Percentiles rank a stretch among this genome's conserved stretches.
phyloP scores from a whole-genome alignment of 2,888 invertebrate genomes.

The Leucania comma region DNA sequence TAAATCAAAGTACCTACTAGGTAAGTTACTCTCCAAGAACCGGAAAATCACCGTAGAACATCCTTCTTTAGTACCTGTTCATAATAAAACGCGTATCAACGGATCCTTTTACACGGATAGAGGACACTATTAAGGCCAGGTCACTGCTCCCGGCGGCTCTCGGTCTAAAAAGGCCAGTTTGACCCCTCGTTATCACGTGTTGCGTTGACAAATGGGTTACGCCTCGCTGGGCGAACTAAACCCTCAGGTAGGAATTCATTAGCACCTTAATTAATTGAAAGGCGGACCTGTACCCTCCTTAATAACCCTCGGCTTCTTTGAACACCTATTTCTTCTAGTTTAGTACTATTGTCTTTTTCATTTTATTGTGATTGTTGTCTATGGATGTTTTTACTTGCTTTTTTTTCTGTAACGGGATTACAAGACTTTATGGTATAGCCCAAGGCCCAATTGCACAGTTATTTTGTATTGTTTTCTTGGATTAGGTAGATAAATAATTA shows the following conservation, averaged over 20 bases:
- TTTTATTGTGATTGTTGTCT: constrained; percentile 37
- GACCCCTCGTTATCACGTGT: constrained; percentile 79
- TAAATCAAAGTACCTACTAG: neutral
- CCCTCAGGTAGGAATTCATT: constrained; percentile 81
- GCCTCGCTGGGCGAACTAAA: constrained; percentile 71
- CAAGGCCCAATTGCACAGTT: constrained; percentile 38
- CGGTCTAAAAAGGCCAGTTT: constrained; percentile 63
- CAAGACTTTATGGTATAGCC: constrained; percentile 19
- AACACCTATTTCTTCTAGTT: constrained; percentile 59
- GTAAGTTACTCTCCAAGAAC: neutral
- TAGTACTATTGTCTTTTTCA: constrained; percentile 53
- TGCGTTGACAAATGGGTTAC: constrained; percentile 85
- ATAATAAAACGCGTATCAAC: constrained; percentile 24
- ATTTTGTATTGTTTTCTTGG: constrained; percentile 34
- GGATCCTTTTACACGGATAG: constrained; percentile 49
- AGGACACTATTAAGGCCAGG: constrained; percentile 57
- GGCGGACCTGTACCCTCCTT: constrained; percentile 76
- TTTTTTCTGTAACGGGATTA: constrained; percentile 36
- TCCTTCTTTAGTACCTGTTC: constrained; percentile 13
- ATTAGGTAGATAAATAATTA: constrained; percentile 33
- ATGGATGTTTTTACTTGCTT: constrained; percentile 39
- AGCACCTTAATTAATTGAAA: constrained; percentile 84
- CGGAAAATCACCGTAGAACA: constrained; percentile 12
- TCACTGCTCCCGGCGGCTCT: constrained; percentile 62
- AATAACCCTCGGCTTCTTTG: constrained; percentile 70